phyloP scores from a whole-genome alignment of 2,113 vertebrate species.

The Elgaria multicarinata region DNA sequence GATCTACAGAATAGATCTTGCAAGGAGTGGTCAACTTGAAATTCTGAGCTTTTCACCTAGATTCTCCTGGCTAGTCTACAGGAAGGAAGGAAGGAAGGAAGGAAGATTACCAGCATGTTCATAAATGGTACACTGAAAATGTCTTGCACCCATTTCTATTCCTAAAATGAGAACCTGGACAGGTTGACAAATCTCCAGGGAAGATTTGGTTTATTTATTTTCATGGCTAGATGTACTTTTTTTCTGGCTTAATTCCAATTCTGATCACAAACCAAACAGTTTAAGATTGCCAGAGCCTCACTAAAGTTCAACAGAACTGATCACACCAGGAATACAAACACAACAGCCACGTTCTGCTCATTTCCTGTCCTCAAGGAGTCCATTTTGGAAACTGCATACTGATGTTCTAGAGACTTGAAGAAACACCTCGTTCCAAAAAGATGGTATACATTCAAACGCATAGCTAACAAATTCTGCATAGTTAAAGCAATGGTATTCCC shows the following conservation, averaged over 20 bases:
- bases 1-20: neutral
- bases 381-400: neutral
- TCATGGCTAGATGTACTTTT: neutral
- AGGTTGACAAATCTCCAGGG: conserved; percentile 12
- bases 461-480: conserved; percentile 24
- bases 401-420: neutral
- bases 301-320: conserved; percentile 2
- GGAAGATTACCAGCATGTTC: neutral
- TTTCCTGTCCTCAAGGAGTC: neutral
- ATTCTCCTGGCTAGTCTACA: neutral
- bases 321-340: conserved; percentile 22
- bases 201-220: neutral
- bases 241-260: neutral
- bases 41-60: neutral
- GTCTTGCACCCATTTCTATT: neutral
- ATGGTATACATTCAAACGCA: neutral
- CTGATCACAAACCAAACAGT: neutral
- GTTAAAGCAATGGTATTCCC: too few relatives aligned
- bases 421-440: neutral
- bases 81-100: too few relatives aligned
- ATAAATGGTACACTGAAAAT: neutral
- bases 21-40: neutral
- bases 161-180: neutral
- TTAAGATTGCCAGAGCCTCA: conserved; percentile 28
- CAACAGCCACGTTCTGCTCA: neutral